Base-by-base conservation (phyloP, 2,888 invertebrate species). In the Doris montereyensis region DNA sequence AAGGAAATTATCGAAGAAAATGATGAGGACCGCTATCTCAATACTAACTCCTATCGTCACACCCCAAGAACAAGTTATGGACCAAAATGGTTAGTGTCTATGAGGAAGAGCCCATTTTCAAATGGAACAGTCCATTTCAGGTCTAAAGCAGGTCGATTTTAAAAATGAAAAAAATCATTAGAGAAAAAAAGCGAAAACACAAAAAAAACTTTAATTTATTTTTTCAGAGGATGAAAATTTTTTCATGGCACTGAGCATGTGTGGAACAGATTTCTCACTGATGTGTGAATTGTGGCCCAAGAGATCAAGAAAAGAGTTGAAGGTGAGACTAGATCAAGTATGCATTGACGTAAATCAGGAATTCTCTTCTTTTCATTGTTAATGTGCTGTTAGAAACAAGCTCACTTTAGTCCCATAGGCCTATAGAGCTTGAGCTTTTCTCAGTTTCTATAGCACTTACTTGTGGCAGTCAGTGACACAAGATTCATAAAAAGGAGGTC, bases 251-350 rank as follows among this genome's bases (percentile, higher is more conserved):
- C 92, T 98, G 10, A 96, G 96, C 85, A 95, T 95, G 8, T 94
- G 97, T 73, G 98, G 98, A 0, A 97, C 97, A 0, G 98, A 98
- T 93, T 98, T 98, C 92, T 94, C 96, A 3, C 92, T 97, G 75
- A 97, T 98, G 96, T 93, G 94, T 81, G 94, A 94, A 73, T 84
- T 92, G 24, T 97, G 97, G 92, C 95, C 96, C 0, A 94, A 94
- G 62, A 93, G 97, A 80, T 94, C 94, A 0, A 92, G 98, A 17
- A 92, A 94, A 77, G 97, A 98, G 87, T 92, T 98, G 10, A 98
- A 98, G 91, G 92, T 91, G 71, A 70, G 79, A 52, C n/a, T n/a
- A n/a, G n/a, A n/a, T n/a, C n/a, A n/a, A n/a, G n/a, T n/a, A n/a
- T n/a, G n/a, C n/a, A n/a, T n/a, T n/a, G n/a, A n/a, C n/a, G n/a